Evolutionary conservation across 2,888 invertebrate species (phyloP).

Genomic region (Acleris sparsana): DNA sequence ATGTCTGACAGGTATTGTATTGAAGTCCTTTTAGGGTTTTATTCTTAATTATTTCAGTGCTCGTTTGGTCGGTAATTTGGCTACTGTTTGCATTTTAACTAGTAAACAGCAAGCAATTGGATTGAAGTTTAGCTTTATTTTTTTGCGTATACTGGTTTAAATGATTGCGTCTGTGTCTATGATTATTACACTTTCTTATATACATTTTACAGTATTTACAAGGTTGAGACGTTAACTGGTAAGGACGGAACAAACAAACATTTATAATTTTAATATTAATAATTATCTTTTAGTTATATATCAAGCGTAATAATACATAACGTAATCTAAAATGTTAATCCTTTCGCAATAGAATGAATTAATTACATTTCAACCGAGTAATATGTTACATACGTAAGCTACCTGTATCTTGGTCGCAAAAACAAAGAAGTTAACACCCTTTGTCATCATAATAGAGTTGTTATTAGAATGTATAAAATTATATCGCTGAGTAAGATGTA

Average conservation of each 20-base stretch:
- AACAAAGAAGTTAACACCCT: background rate
- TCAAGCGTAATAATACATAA: too few relatives aligned
- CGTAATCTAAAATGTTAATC: too few relatives aligned
- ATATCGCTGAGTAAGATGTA: background rate
- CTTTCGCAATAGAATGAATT: background rate
- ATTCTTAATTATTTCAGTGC: background rate
- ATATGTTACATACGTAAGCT: background rate
- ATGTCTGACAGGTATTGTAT: constrained; percentile 29
- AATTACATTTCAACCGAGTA: constrained; percentile 12
- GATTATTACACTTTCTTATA: too few relatives aligned
- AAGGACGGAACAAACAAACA: too few relatives aligned
- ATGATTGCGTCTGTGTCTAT: too few relatives aligned
- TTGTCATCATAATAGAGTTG: background rate
- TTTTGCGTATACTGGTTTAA: too few relatives aligned
- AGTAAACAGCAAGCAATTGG: too few relatives aligned
- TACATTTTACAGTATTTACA: too few relatives aligned
- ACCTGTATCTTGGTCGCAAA: background rate
- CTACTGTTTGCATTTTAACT: constrained; percentile 3
- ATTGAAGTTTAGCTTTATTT: too few relatives aligned
- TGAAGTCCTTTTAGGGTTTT: constrained; percentile 9
- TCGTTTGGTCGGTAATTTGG: background rate
- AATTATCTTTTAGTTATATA: too few relatives aligned
- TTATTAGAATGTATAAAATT: background rate
- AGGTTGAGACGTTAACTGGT: too few relatives aligned
- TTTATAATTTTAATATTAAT: too few relatives aligned